Evolutionary conservation across 2,113 vertebrate genomes (phyloP).

Genomic region (Ammodytes dubius): DNA sequence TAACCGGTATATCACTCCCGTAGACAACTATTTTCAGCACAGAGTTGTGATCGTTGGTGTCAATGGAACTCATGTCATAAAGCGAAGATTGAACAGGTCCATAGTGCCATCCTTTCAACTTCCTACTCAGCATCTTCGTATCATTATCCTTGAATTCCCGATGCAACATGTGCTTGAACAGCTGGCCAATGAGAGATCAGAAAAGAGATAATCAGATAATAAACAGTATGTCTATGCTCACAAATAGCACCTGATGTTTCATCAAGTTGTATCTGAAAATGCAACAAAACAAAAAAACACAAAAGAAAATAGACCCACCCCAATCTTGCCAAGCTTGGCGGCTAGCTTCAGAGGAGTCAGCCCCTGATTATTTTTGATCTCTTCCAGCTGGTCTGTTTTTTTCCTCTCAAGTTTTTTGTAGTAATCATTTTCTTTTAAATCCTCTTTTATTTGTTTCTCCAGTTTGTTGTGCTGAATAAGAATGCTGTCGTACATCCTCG

Average conservation of each 20-base stretch:
- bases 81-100: slow-evolving; percentile 92
- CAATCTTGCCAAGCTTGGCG: slow-evolving; percentile 90
- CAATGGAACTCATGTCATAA: slow-evolving; percentile 89
- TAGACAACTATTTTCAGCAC: slow-evolving; percentile 91
- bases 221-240: not conserved
- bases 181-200: slow-evolving; percentile 71
- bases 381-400: slow-evolving; percentile 77
- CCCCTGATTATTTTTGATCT: slow-evolving; percentile 86
- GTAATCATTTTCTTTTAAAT: no score
- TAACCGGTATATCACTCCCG: slow-evolving; percentile 87
- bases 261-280: not conserved
- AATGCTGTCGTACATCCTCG: slow-evolving; percentile 89
- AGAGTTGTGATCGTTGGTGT: slow-evolving; percentile 89
- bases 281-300: not conserved
- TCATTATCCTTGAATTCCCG: slow-evolving; percentile 88
- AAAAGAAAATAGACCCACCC: slow-evolving; percentile 77
- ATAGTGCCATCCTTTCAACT: slow-evolving; percentile 92
- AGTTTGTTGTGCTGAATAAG: slow-evolving; percentile 86
- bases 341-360: slow-evolving; percentile 90
- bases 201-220: not conserved
- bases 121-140: slow-evolving; percentile 88
- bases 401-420: no score
- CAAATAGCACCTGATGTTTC: not conserved
- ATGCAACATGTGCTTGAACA: slow-evolving; percentile 89
- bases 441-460: not conserved